These are phyloP conservation scores for Cichlasoma orientale DNA, from an alignment of 2,797 vertebrate species.

Conservation along the genomic window DNA sequence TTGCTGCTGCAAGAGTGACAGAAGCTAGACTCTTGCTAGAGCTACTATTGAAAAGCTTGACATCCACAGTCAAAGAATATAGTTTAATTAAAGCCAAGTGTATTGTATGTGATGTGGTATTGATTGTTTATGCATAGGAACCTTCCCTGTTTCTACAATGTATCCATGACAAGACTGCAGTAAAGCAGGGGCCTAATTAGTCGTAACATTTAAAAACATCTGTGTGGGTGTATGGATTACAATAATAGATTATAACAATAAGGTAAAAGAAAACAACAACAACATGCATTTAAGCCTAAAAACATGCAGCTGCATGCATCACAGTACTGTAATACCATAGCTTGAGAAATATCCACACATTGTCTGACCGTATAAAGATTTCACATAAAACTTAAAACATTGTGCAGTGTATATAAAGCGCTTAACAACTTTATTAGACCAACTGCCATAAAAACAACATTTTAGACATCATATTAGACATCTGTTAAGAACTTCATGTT, in stretches of 20 bases:
- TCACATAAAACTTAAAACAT: not conserved
- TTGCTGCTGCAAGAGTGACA: not conserved
- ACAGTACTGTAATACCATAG: not conserved
- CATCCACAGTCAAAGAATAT: not conserved
- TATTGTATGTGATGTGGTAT: not conserved
- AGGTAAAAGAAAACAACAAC: not conserved
- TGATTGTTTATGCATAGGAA: not conserved
- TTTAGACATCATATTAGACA: not conserved
- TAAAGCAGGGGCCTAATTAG: not conserved
- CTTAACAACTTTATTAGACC: not conserved
- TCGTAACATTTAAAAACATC: not conserved
- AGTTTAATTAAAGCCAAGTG: not conserved
- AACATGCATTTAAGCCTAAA: not conserved
- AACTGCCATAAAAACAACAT: not conserved
- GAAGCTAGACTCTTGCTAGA: not conserved
- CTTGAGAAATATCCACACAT: not conserved
- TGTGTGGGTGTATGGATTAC: not conserved
- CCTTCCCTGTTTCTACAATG: not conserved
- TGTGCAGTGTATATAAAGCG: not conserved
- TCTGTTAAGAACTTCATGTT: too few relatives aligned
- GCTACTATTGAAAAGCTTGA: not conserved
- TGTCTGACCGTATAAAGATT: not conserved
- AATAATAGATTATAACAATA: not conserved
- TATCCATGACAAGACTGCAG: rapidly evolving
- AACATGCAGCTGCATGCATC: not conserved